Base-by-base conservation (phyloP, 2,113 vertebrate genomes). In the Cygnus buccinator region DNA sequence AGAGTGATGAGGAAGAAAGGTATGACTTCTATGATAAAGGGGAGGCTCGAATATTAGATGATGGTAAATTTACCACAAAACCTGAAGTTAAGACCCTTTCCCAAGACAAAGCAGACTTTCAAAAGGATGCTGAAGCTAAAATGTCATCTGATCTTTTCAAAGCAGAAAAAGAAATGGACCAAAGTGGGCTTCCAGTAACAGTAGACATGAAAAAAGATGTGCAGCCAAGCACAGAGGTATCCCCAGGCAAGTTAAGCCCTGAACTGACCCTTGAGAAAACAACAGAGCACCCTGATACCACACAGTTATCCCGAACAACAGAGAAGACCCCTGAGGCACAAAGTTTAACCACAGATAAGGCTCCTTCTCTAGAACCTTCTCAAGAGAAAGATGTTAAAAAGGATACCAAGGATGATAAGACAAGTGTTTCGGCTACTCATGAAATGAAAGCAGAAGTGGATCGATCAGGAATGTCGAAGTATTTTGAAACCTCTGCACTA, bases 401-500 rank as follows among this genome's bases (percentile, higher is more conserved):
- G 90, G 94, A 88, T 73, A 37, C 25, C 54, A 88, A 90, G 59
- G 65, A 90, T 28, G 96, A 86, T 57, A 95, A 71, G 61, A 44
- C 43, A 54, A 84, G 65, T 39, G 68, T 86, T 77, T 37, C 93
- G 54, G 54, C 76, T 82, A 93, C 97, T 55, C 50, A 61, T 46
- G 95, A 95, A 91, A 92, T 98, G 76, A 94, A 97, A 37, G 84
- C 97, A 48, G 97, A 97, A 96, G 99, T 96, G 85, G 99, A 99
- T 97, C 98, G 98, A 76, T 99, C 99, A 20, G 99, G 99, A 85
- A 99, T 99, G 99, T 99, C 99, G 0, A 99, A 99, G 72, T 99
- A 99, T 97, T 99, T 99, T 98, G 99, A 99, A 98, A 99, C 99
- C 35, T 99, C 99, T 85, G 96, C 99, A 91, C 95, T 98, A 91